phyloP scores from a whole-genome alignment of 2,888 invertebrate genomes.

The Lycaena phlaeas region DNA sequence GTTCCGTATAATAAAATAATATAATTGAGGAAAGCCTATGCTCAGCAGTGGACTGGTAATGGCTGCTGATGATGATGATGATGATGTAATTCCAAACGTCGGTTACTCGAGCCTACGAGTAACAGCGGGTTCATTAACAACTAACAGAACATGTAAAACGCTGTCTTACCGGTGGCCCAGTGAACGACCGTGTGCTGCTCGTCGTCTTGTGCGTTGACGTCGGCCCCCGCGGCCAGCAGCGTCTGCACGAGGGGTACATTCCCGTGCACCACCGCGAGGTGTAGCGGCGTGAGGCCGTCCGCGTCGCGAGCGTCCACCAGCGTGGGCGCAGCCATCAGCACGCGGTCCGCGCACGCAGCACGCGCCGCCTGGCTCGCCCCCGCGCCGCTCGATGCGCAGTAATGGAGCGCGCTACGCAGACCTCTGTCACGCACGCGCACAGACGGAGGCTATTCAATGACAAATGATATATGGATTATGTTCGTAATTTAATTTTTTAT shows the following conservation, averaged over 20 bases:
- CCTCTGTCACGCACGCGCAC: conserved; percentile 85
- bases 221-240: conserved; percentile 89
- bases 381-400: conserved; percentile 89
- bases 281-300: conserved; percentile 95
- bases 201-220: conserved; percentile 91
- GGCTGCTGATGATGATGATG: no score
- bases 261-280: conserved; percentile 95
- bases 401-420: conserved; percentile 91
- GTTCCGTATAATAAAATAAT: no score
- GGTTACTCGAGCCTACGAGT: no score
- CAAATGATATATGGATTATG: neutral
- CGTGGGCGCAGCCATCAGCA: conserved; percentile 90
- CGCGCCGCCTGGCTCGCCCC: conserved; percentile 77
- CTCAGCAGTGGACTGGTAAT: no score
- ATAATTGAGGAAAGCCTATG: no score
- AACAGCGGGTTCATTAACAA: no score
- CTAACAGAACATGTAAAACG: no score
- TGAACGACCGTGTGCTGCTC: conserved; percentile 97
- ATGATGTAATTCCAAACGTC: no score
- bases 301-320: conserved; percentile 89
- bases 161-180: conserved; percentile 94
- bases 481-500: no score
- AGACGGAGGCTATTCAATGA: conserved; percentile 39
- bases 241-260: conserved; percentile 89
- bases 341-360: conserved; percentile 90